Percentiles rank a stretch among this genome's conserved stretches.
Conservation (phyloP, 2,113 vertebrate species). For the Esox niger region DNA sequence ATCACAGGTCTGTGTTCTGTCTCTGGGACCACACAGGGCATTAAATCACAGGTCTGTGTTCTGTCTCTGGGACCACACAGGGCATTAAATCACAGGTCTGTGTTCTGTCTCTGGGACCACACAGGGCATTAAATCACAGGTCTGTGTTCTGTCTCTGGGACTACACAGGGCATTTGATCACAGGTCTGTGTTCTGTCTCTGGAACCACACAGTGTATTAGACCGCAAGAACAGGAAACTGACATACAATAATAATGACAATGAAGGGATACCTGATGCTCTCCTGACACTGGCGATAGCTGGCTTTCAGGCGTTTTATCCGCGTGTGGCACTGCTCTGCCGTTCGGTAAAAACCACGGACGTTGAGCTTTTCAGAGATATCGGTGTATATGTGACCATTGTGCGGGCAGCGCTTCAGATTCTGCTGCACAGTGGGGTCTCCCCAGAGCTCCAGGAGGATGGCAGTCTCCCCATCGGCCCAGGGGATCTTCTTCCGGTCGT, state of each 20-base stretch:
- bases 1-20: too few relatives aligned
- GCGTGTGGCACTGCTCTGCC: constrained; percentile 68
- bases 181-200: too few relatives aligned
- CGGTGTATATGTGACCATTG: constrained; percentile 64
- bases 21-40: too few relatives aligned
- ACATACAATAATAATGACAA: neutral
- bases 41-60: too few relatives aligned
- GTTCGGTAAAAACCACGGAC: constrained; percentile 59
- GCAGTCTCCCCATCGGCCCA: constrained; percentile 72
- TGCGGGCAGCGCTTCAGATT: constrained; percentile 60
- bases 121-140: too few relatives aligned
- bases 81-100: neutral
- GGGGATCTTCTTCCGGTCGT: constrained; percentile 68
- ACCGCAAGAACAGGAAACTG: too few relatives aligned
- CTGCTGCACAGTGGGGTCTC: constrained; percentile 63
- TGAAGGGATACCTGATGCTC: constrained; percentile 51
- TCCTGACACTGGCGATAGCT: constrained; percentile 67
- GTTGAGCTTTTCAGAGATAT: constrained; percentile 63
- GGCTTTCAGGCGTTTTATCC: constrained; percentile 69
- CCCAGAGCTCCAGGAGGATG: constrained; percentile 72
- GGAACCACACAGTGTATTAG: too few relatives aligned
- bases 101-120: too few relatives aligned
- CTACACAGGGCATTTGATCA: too few relatives aligned
- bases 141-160: too few relatives aligned
- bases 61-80: too few relatives aligned